Evolutionary conservation across 1,140 invertebrate species (phyloP).

Genomic region (Aplysia californica): DNA sequence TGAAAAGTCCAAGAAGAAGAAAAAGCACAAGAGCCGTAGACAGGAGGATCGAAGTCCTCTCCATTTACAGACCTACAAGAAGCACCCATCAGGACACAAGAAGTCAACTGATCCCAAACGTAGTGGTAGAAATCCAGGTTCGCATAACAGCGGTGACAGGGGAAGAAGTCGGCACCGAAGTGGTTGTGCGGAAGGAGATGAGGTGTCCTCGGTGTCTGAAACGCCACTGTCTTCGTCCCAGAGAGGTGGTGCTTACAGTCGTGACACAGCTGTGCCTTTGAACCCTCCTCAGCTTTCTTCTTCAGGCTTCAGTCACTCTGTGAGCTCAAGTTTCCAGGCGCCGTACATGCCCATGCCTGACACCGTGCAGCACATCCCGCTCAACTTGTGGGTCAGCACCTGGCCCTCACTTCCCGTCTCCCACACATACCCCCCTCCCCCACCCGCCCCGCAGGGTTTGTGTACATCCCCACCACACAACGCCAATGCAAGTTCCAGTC

Average conservation of each 20-base stretch:
- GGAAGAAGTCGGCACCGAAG: no score
- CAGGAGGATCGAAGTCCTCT: neutral
- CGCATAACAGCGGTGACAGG: no score
- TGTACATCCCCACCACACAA: neutral
- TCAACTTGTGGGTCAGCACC: constrained; percentile 23
- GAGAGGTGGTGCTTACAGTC: neutral
- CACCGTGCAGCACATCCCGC: constrained; percentile 20
- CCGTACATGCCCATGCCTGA: neutral
- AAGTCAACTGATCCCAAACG: constrained; percentile 14
- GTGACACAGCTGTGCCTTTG: no score
- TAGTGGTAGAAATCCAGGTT: neutral
- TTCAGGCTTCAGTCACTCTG: neutral
- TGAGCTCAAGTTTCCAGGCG: constrained; percentile 1
- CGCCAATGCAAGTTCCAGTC: neutral
- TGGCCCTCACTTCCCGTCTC: constrained; percentile 21
- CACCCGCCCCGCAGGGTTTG: neutral
- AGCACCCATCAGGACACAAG: constrained; percentile 53
- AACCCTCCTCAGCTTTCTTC: neutral
- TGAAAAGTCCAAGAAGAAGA: neutral
- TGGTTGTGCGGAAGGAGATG: neutral
- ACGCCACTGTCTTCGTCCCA: neutral
- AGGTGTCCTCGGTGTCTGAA: neutral
- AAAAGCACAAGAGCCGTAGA: constrained; percentile 4
- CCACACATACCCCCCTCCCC: neutral
- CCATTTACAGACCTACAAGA: constrained; percentile 37